Conservation (phyloP, 1,140 invertebrate species). For the Dendroctonus ponderosae region DNA sequence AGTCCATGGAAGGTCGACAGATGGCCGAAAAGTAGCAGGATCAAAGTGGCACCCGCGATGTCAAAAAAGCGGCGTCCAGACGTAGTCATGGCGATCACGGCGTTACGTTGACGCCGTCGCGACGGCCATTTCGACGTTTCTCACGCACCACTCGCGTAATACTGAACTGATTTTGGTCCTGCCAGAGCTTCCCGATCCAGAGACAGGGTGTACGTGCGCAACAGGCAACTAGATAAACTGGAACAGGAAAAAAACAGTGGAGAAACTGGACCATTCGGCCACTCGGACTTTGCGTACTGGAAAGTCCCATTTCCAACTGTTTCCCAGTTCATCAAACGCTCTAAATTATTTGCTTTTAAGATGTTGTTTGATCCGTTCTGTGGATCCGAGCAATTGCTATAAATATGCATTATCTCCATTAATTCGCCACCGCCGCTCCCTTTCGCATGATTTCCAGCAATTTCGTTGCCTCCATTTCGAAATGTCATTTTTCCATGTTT, state of each 20-base stretch:
- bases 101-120: conserved; percentile 3
- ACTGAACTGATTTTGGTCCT: conserved; percentile 18
- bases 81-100: conserved; percentile 19
- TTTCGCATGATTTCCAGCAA: too few relatives aligned
- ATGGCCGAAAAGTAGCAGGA: neutral
- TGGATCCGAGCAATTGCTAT: too few relatives aligned
- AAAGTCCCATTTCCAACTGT: too few relatives aligned
- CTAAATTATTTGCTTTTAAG: too few relatives aligned
- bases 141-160: conserved; percentile 17
- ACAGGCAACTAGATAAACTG: conserved; percentile 17
- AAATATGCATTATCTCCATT: too few relatives aligned
- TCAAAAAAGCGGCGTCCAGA: neutral
- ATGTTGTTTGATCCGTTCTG: too few relatives aligned
- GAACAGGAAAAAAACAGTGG: neutral
- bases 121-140: conserved; percentile 14
- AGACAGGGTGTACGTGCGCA: conserved; percentile 23
- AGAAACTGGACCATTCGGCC: too few relatives aligned
- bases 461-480: too few relatives aligned
- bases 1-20: neutral
- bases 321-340: too few relatives aligned
- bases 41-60: conserved; percentile 1
- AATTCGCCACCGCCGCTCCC: too few relatives aligned
- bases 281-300: too few relatives aligned
- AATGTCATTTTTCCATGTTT: too few relatives aligned
- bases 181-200: conserved; percentile 1